phyloP scores from a whole-genome alignment of 35 echinoderm and acorn worm species.

The Anneissia japonica region DNA sequence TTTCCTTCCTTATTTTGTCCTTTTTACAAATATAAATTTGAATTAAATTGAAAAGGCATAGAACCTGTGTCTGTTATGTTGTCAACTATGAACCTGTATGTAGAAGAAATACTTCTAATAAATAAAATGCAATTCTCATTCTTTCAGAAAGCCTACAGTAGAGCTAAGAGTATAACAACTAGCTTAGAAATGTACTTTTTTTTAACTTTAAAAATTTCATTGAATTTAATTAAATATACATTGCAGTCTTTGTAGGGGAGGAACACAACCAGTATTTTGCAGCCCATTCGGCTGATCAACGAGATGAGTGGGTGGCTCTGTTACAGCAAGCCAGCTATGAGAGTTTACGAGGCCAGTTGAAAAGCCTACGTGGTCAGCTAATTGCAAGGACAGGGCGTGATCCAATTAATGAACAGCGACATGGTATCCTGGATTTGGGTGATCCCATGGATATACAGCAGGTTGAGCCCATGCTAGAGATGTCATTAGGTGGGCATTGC shows the following conservation, averaged over 20 bases:
- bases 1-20: too few relatives aligned
- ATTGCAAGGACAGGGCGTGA: slow-evolving; percentile 87
- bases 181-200: too few relatives aligned
- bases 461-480: slow-evolving; percentile 81
- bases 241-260: slow-evolving; percentile 76
- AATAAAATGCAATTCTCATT: too few relatives aligned
- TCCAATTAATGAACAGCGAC: slow-evolving; percentile 67
- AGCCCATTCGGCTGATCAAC: slow-evolving; percentile 81
- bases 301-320: slow-evolving; percentile 90
- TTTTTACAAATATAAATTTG: too few relatives aligned
- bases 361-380: slow-evolving; percentile 57
- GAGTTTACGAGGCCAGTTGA: slow-evolving; percentile 61
- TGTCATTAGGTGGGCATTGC: slow-evolving; percentile 86
- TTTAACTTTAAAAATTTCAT: too few relatives aligned
- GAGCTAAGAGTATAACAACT: too few relatives aligned
- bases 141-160: too few relatives aligned
- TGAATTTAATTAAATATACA: too few relatives aligned
- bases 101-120: too few relatives aligned
- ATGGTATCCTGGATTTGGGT: slow-evolving; percentile 47
- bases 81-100: too few relatives aligned
- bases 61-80: too few relatives aligned
- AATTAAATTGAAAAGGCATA: too few relatives aligned
- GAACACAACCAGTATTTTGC: slow-evolving; percentile 94
- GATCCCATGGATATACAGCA: slow-evolving; percentile 37
- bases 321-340: slow-evolving; percentile 89